Base-by-base conservation (phyloP, 2,113 vertebrate species). In the Bombycilla garrulus region DNA sequence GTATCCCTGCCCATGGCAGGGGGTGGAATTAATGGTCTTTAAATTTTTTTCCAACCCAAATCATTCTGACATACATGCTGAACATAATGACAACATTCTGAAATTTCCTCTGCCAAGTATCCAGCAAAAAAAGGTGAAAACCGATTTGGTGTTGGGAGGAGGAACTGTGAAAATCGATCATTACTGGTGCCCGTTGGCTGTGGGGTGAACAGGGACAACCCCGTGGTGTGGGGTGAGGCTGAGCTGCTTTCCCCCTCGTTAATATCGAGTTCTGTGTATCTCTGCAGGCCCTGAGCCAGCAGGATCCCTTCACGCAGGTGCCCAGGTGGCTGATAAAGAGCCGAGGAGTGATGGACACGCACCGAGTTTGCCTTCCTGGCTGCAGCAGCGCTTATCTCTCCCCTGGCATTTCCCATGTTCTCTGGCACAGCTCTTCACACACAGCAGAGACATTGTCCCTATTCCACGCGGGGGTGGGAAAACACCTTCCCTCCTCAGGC, bases 111-210 rank as follows among this genome's bases (percentile, higher is more conserved):
- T 47, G 23, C 70, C 2, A 4, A 14, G 3, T 11, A 33, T 4
- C 23, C 36, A 84, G 47, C 23, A n/a, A 25, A 64, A 33, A 18
- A 40, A 56, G n/a, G 6, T n/a, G 53, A 44, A 60, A 61, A 64
- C 3, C 10, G 7, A 0, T 44, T 18, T 54, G 20, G 4, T 26
- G 16, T 17, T 2, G 4, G 48, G 62, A 65, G 22, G 6, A 15
- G 33, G 21, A 67, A 28, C 15, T 6, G 57, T 10, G 44, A 12
- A 17, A 22, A 9, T 3, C 1, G 0, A 23, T 17, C 7, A 1
- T 4, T n/a, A 0, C n/a, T 22, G 28, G 12, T 35, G n/a, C 23
- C 47, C 3, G 0, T 2, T 3, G 31, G 21, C 66, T 54, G 20
- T 3, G 28, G 40, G 56, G 8, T 3, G 44, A 42, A 12, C 4